Conservation (phyloP, 2,888 invertebrate genomes). For the Tetheella fluctuosa region DNA sequence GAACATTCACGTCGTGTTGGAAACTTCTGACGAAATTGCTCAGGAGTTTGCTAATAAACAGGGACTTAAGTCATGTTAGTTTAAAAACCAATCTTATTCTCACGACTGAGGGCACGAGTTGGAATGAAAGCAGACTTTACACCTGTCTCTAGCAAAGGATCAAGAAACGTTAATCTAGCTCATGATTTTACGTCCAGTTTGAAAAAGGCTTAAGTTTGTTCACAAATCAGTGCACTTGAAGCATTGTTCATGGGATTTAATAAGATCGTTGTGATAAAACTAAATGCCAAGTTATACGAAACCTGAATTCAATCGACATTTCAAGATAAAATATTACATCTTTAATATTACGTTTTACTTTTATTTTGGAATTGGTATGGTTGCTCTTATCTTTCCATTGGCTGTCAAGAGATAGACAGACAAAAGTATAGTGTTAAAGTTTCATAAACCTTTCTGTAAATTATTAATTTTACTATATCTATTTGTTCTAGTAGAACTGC, state of each 20-base stretch:
- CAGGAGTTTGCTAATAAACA: constrained; percentile 60
- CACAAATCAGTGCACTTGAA: constrained; percentile 53
- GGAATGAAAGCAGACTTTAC: constrained; percentile 47
- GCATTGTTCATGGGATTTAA: constrained; percentile 65
- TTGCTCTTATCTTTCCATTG: neutral
- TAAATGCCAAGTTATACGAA: constrained; percentile 68
- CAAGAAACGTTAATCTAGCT: constrained; percentile 73
- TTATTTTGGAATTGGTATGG: constrained; percentile 20
- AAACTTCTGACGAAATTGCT: constrained; percentile 62
- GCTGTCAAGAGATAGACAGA: neutral
- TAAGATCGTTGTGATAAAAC: constrained; percentile 68
- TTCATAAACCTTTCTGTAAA: too few species aligned
- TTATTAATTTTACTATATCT: too few species aligned
- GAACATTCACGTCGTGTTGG: constrained; percentile 40
- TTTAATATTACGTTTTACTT: constrained; percentile 46
- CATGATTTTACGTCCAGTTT: constrained; percentile 50
- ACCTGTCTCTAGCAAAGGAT: constrained; percentile 72
- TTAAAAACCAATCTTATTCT: constrained; percentile 52
- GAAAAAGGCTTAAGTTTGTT: constrained; percentile 59
- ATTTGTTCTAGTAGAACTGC: too few species aligned
- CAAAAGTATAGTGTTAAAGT: neutral
- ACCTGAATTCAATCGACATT: constrained; percentile 59
- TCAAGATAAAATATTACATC: constrained; percentile 54
- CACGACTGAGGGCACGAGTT: constrained; percentile 46
- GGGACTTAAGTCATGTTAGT: constrained; percentile 54